A percentile compares a stretch with the other conserved stretches of the same genome.
Evolutionary conservation across 2,797 vertebrate species (phyloP).

Genomic region (Parauchenoglanis punctatus): DNA sequence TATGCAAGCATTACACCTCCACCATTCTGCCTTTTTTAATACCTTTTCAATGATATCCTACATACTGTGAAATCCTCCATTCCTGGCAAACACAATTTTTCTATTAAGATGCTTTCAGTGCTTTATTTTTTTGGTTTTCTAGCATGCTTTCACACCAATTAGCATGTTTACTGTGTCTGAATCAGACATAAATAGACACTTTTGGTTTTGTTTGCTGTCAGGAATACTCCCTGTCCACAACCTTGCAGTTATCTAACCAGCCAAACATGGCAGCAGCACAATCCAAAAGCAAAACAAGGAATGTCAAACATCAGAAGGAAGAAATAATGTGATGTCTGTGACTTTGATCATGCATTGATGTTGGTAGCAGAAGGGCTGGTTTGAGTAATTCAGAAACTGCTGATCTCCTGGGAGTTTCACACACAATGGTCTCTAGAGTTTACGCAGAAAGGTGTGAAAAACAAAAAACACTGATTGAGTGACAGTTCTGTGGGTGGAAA

Average conservation of each 20-base stretch:
- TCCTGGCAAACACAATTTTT: not conserved
- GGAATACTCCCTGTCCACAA: too few relatives aligned
- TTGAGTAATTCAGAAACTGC: too few relatives aligned
- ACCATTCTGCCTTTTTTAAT: not conserved
- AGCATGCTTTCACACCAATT: not conserved
- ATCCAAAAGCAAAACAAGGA: too few relatives aligned
- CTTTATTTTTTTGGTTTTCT: not conserved
- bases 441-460: not conserved
- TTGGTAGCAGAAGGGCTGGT: too few relatives aligned
- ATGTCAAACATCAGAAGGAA: too few relatives aligned
- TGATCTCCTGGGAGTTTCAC: not conserved
- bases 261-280: too few relatives aligned
- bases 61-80: not conserved
- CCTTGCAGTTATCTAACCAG: too few relatives aligned
- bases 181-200: not conserved
- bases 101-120: not conserved
- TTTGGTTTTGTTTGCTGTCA: not conserved
- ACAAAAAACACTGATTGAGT: not conserved
- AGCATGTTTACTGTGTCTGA: not conserved
- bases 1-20: slow-evolving; percentile 24
- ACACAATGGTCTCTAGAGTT: not conserved
- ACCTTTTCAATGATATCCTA: not conserved
- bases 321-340: too few relatives aligned
- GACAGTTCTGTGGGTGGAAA: not conserved
- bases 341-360: too few relatives aligned